Evolutionary conservation across 2,113 vertebrate species (phyloP).

Genomic region (Ciconia stormi): DNA sequence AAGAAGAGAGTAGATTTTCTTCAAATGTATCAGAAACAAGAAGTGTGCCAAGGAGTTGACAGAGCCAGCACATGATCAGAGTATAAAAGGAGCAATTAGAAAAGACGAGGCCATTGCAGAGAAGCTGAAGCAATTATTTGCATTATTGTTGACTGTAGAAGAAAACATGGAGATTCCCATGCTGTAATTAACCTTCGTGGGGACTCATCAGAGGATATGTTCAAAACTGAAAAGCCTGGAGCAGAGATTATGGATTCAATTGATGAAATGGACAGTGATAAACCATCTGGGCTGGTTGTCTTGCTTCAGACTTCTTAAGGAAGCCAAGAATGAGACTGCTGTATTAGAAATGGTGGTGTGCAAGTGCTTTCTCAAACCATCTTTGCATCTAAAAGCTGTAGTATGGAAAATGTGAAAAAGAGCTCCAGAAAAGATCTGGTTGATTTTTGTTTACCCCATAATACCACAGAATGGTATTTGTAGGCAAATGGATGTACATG

Average conservation of each 20-base stretch:
- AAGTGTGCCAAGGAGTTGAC: not conserved
- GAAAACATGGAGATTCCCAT: not conserved
- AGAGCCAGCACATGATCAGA: not conserved
- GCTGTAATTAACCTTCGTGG: not conserved
- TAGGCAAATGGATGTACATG: not conserved
- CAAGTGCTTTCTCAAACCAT: not conserved
- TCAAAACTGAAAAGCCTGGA: not conserved
- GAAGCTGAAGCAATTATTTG: not conserved
- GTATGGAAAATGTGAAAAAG: not conserved
- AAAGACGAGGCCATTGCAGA: not conserved
- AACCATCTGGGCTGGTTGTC: not conserved
- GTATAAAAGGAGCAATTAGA: not conserved
- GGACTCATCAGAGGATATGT: not conserved
- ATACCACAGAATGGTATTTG: not conserved
- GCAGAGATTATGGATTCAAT: not conserved
- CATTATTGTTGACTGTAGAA: not conserved
- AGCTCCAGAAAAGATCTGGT: not conserved
- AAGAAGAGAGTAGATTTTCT: not conserved
- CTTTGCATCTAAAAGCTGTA: not conserved
- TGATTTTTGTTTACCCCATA: not conserved
- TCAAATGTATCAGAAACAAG: not conserved
- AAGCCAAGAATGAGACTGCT: not conserved
- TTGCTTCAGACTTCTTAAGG: not conserved
- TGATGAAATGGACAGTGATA: not conserved
- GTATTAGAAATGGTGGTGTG: not conserved